Conservation (phyloP, 2,888 invertebrate species). For the Siphlonurus alternatus region DNA sequence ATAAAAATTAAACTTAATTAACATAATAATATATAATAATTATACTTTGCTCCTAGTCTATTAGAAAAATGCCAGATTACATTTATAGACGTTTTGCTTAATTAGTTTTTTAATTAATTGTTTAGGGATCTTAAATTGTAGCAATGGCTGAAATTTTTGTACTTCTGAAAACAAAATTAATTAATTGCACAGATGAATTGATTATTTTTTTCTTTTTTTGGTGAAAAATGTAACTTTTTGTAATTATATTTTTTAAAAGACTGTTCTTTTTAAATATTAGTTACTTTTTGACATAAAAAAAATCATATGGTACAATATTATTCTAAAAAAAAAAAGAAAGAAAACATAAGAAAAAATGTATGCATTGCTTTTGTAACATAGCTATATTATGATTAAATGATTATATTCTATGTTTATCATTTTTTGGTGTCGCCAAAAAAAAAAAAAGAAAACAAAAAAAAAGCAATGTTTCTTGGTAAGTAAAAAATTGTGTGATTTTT, state of each 20-base stretch:
- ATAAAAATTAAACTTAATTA: no score
- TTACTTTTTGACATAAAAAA: no score
- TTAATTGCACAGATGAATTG: no score
- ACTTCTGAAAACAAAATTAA: not conserved
- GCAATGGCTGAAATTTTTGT: no score
- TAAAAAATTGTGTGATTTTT: not conserved
- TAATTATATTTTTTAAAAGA: not conserved
- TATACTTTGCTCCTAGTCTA: not conserved
- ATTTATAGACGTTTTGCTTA: no score
- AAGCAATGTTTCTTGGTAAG: not conserved
- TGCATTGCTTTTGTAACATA: not conserved
- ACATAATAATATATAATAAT: not conserved
- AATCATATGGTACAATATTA: not conserved
- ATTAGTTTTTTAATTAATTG: not conserved
- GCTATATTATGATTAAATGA: no score
- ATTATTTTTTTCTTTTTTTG: no score
- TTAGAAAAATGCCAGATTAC: no score
- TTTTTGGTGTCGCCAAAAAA: no score
- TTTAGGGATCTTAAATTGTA: not conserved
- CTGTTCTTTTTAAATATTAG: not conserved
- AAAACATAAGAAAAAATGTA: not conserved
- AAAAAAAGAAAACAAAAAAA: no score
- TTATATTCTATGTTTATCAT: no score
- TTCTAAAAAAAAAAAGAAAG: no score
- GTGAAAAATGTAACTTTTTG: not conserved